These are phyloP conservation scores for Paramuricea clavata DNA, from an alignment of 92 coral and sea anemone species.

Conservation along the genomic window DNA sequence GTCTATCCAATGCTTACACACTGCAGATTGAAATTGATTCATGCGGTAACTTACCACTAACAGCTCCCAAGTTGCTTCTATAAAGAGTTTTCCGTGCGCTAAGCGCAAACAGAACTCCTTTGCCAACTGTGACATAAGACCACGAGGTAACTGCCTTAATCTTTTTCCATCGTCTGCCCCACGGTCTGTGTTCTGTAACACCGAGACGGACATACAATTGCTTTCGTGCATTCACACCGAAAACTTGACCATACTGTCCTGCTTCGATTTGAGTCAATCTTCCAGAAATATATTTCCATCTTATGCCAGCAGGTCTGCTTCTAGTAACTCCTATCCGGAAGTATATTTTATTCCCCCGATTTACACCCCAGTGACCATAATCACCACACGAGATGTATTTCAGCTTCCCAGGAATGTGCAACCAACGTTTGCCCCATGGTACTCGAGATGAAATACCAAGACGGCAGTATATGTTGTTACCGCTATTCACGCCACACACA, in stretches of 20 bases:
- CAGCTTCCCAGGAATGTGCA: slow-evolving; percentile 1
- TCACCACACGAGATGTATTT: slow-evolving; percentile 47
- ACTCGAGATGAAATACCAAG: background rate
- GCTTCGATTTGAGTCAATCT: slow-evolving; percentile 60
- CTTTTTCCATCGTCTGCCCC: background rate
- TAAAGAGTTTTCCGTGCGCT: background rate
- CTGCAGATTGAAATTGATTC: too few relatives aligned
- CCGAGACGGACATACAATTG: background rate
- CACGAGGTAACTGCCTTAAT: background rate
- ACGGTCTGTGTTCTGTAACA: background rate
- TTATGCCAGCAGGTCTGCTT: slow-evolving; percentile 16
- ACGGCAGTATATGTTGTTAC: background rate
- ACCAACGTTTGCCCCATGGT: background rate
- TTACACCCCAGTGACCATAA: slow-evolving; percentile 57
- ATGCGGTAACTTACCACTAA: background rate
- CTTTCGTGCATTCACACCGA: slow-evolving; percentile 50
- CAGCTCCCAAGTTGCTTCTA: background rate
- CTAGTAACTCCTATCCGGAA: slow-evolving; percentile 19
- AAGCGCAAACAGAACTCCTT: background rate
- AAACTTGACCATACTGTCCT: slow-evolving; percentile 58
- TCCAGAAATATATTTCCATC: slow-evolving; percentile 46
- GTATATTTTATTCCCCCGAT: slow-evolving; percentile 27
- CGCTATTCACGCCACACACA: slow-evolving; percentile 14
- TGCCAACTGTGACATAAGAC: slow-evolving; percentile 7
- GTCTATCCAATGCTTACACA: too few relatives aligned